phyloP scores from a whole-genome alignment of 1,140 invertebrate genomes.

The Reticulitermes speratus region DNA sequence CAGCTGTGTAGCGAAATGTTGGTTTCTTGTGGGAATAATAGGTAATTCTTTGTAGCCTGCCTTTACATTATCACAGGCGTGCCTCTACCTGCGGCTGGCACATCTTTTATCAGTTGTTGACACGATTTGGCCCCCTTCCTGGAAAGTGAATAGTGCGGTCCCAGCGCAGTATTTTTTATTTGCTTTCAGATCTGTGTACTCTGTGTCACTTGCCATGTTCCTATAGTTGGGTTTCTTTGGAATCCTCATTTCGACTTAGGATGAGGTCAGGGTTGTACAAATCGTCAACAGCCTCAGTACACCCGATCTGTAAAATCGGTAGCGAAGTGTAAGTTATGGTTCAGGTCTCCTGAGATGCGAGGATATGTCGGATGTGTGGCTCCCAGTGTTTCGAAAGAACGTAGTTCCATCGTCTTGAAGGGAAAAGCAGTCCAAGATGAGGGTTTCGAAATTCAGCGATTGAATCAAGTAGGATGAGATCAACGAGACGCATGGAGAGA shows the following conservation, averaged over 20 bases:
- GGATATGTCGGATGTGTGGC: too few relatives aligned
- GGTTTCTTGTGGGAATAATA: not conserved
- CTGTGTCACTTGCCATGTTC: not conserved
- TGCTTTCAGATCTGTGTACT: not conserved
- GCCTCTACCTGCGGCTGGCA: not conserved
- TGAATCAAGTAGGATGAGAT: too few relatives aligned
- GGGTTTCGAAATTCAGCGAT: too few relatives aligned
- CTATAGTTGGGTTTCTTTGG: not conserved
- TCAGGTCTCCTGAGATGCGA: too few relatives aligned
- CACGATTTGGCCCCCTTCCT: not conserved
- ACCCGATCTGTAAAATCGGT: too few relatives aligned
- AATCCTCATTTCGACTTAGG: too few relatives aligned
- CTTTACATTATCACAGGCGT: not conserved
- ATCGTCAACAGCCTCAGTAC: not conserved
- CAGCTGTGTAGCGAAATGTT: not conserved
- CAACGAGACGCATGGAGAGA: too few relatives aligned
- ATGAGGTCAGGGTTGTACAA: not conserved
- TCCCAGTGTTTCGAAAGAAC: too few relatives aligned
- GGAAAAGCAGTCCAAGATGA: too few relatives aligned
- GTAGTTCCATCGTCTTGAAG: too few relatives aligned
- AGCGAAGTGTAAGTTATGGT: too few relatives aligned
- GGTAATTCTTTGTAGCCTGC: not conserved
- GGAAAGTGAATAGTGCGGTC: too few relatives aligned
- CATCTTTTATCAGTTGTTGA: conserved; percentile 12
- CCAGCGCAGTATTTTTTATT: not conserved